phyloP scores from a whole-genome alignment of 2,888 invertebrate species.

The Ceratothoa steindachneri region DNA sequence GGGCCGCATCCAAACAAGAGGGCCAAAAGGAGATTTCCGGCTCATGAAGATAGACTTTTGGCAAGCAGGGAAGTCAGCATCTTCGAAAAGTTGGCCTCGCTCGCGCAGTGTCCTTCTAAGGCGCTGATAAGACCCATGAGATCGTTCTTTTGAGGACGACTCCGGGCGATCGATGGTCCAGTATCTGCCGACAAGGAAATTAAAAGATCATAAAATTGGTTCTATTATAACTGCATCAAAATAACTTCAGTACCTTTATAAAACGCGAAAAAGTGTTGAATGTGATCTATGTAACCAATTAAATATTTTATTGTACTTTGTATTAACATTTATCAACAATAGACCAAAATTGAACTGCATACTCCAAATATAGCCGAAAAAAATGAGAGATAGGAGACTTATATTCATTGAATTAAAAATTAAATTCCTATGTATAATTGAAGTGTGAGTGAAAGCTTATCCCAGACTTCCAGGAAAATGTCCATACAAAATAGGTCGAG shows the following conservation, averaged over 20 bases:
- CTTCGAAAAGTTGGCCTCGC: constrained; percentile 61
- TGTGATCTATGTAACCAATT: background rate
- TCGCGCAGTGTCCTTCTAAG: constrained; percentile 59
- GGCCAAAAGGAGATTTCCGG: constrained; percentile 59
- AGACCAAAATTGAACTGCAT: too few relatives aligned
- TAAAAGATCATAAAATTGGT: too few relatives aligned
- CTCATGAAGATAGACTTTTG: constrained; percentile 59
- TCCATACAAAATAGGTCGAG: too few relatives aligned
- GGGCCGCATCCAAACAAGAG: constrained; percentile 65
- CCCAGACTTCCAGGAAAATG: too few relatives aligned
- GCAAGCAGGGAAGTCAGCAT: constrained; percentile 61
- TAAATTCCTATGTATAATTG: too few relatives aligned
- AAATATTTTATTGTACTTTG: too few relatives aligned
- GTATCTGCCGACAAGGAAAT: constrained; percentile 23
- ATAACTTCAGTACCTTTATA: background rate
- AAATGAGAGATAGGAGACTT: too few relatives aligned
- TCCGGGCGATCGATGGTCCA: constrained; percentile 44
- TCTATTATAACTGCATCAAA: background rate
- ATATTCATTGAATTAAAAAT: too few relatives aligned
- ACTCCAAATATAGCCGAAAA: too few relatives aligned
- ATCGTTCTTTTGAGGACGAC: constrained; percentile 17
- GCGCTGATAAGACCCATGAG: constrained; percentile 56
- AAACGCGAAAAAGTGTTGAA: too few relatives aligned
- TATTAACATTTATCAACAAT: too few relatives aligned
- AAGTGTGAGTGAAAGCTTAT: too few relatives aligned